Percentiles rank a stretch among this genome's conserved stretches.
phyloP scores from a whole-genome alignment of 2,113 vertebrate species.

The Sigmodon hispidus region DNA sequence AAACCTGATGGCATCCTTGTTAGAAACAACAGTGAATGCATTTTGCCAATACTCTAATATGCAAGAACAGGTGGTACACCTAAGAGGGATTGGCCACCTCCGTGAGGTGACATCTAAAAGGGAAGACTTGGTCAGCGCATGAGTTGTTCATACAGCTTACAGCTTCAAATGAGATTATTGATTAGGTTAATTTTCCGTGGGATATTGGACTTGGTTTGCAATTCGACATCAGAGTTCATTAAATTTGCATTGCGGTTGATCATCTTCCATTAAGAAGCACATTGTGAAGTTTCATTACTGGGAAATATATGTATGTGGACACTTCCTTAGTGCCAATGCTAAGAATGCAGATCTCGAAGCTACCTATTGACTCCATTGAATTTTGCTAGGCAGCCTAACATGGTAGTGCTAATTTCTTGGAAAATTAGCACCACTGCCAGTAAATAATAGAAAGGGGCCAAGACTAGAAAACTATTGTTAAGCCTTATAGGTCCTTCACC shows the following conservation, averaged over 20 bases:
- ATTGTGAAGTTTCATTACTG: slow-evolving; percentile 71
- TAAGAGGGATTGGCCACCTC: neutral
- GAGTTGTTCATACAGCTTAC: slow-evolving; percentile 53
- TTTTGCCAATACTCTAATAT: neutral
- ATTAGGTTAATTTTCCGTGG: slow-evolving; percentile 77
- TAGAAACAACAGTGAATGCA: neutral
- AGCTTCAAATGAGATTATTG: slow-evolving; percentile 72
- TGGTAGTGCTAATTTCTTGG: slow-evolving; percentile 65
- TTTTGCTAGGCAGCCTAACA: slow-evolving; percentile 68
- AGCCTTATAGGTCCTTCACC: slow-evolving; percentile 49
- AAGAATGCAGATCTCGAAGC: slow-evolving; percentile 64
- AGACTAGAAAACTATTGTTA: slow-evolving; percentile 60
- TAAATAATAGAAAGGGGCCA: neutral
- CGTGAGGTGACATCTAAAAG: neutral
- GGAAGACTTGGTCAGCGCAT: neutral
- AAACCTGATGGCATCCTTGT: neutral
- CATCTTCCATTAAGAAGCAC: slow-evolving; percentile 70
- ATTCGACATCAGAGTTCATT: slow-evolving; percentile 80
- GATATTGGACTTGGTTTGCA: slow-evolving; percentile 74
- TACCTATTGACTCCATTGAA: slow-evolving; percentile 71
- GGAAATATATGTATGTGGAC: slow-evolving; percentile 61
- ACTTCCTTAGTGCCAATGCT: slow-evolving; percentile 50
- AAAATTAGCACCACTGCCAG: slow-evolving; percentile 57
- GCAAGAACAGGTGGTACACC: neutral
- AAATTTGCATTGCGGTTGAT: slow-evolving; percentile 77